phyloP scores from a whole-genome alignment of 2,113 vertebrate species.

The Genyomyrus donnyi region DNA sequence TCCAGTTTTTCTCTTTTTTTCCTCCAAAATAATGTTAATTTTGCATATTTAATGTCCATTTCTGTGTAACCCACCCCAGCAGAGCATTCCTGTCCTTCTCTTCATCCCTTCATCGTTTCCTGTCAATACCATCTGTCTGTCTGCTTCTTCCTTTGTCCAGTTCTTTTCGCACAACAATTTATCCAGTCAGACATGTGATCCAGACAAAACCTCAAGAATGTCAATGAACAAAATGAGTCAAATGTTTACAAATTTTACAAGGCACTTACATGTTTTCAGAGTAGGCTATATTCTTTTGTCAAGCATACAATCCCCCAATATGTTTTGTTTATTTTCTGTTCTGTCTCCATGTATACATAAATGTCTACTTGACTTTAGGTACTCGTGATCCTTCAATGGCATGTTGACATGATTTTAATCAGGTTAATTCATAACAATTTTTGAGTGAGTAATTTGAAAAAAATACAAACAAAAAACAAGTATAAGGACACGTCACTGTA shows the following conservation, averaged over 20 bases:
- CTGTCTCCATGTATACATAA: not conserved
- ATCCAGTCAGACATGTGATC: not conserved
- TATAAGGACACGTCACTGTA: not conserved
- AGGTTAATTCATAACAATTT: not conserved
- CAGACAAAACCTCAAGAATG: not conserved
- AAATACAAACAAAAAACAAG: not conserved
- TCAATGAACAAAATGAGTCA: not conserved
- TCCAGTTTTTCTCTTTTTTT: not conserved
- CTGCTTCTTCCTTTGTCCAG: not conserved
- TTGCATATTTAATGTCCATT: not conserved
- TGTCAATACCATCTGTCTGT: not conserved
- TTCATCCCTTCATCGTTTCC: not conserved
- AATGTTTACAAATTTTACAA: not conserved
- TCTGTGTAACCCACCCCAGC: not conserved
- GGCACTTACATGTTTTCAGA: not conserved
- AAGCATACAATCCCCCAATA: not conserved
- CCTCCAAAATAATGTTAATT: not conserved
- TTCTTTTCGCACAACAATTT: not conserved
- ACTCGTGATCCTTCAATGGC: not conserved
- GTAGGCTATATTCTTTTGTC: not conserved
- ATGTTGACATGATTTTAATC: not conserved
- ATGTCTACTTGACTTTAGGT: not conserved
- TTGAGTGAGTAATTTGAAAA: not conserved
- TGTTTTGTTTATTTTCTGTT: not conserved
- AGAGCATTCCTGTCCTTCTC: not conserved